phyloP scores from a whole-genome alignment of 2,113 vertebrate genomes.

The Nanorana parkeri region DNA sequence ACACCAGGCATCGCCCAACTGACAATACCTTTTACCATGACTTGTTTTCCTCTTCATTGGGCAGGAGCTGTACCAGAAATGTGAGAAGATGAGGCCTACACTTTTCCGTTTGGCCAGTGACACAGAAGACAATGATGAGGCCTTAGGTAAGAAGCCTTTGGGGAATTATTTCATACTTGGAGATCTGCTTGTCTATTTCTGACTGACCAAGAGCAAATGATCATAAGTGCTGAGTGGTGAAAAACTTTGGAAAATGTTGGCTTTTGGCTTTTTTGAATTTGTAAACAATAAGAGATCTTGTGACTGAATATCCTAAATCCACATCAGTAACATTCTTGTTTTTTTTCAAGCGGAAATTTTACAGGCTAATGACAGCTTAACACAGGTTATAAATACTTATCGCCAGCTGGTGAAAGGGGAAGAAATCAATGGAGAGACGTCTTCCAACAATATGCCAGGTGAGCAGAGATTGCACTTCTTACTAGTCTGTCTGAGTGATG shows the following conservation, averaged over 20 bases:
- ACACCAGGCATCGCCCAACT: too few relatives aligned
- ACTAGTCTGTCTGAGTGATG: neutral
- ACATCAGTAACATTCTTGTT: neutral
- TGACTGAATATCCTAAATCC: neutral
- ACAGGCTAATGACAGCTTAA: conserved; percentile 95
- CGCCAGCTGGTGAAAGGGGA: conserved; percentile 89
- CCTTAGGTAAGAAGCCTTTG: conserved; percentile 78
- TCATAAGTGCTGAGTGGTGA: too few relatives aligned
- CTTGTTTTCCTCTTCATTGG: neutral
- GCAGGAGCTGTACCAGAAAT: conserved; percentile 96
- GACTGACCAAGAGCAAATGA: too few relatives aligned
- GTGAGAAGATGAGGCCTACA: conserved; percentile 96
- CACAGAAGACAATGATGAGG: conserved; percentile 97
- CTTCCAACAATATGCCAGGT: conserved; percentile 75
- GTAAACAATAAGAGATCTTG: too few relatives aligned
- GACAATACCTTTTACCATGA: neutral
- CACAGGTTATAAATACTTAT: conserved; percentile 94
- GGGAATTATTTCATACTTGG: too few relatives aligned
- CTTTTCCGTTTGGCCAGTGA: conserved; percentile 94
- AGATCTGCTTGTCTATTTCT: too few relatives aligned
- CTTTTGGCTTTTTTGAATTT: too few relatives aligned
- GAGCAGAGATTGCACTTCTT: conserved; percentile 44
- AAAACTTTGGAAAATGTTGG: too few relatives aligned
- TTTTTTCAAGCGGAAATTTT: conserved; percentile 86
- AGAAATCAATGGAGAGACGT: conserved; percentile 83